Conservation (phyloP, 1,140 invertebrate genomes). For the Aphidius ervi region DNA sequence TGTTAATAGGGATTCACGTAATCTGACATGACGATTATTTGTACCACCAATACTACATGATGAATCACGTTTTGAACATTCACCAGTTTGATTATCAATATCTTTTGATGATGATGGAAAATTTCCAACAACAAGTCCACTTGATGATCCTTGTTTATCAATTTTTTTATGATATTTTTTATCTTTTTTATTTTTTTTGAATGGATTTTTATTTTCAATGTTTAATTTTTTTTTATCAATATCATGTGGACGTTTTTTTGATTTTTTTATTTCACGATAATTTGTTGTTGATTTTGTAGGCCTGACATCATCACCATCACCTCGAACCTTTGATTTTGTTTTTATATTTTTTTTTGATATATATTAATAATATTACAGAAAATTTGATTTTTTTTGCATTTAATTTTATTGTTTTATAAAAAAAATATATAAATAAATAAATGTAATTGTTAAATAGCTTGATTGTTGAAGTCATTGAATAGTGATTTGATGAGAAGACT, state of each 20-base stretch:
- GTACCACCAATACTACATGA: constrained; percentile 45
- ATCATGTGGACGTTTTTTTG: neutral
- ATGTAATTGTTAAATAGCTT: too few species aligned
- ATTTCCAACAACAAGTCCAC: constrained; percentile 31
- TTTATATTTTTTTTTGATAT: too few species aligned
- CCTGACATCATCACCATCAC: neutral
- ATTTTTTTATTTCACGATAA: neutral
- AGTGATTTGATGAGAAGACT: constrained; percentile 25
- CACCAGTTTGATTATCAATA: constrained; percentile 36
- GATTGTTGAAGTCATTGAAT: neutral
- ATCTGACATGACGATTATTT: constrained; percentile 45
- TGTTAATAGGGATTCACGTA: constrained; percentile 61
- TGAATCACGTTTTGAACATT: constrained; percentile 44
- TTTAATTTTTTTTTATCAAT: neutral
- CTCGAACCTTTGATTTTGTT: neutral
- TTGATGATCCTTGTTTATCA: constrained; percentile 28
- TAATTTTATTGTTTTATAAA: too few species aligned
- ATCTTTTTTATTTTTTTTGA: constrained; percentile 34
- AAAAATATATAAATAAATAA: too few species aligned
- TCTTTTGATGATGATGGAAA: constrained; percentile 42
- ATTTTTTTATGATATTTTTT: constrained; percentile 39
- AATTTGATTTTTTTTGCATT: too few species aligned
- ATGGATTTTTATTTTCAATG: constrained; percentile 17
- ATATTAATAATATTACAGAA: too few species aligned
- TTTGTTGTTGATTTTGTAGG: constrained; percentile 2